Base-by-base conservation (phyloP, 2,888 invertebrate genomes). In the Fragum fragum region DNA sequence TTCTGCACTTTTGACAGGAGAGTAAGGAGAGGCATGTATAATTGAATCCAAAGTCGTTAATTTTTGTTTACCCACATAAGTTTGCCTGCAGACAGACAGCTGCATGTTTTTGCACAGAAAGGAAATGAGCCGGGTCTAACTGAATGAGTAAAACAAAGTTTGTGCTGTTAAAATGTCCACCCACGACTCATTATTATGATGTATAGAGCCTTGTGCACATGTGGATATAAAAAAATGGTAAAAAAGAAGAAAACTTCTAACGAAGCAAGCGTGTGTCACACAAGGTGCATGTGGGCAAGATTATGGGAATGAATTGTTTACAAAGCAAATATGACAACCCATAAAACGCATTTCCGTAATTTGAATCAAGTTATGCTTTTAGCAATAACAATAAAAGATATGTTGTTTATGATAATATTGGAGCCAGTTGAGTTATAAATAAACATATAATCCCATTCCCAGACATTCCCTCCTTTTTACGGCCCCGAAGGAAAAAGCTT, bases 81-180 rank as follows among this genome's bases (percentile, higher is more conserved):
- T 57, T 32, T 21, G 16, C 63, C 14, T 14, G 23, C 36, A 32
- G 63, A 32, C 63, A 32, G n/a, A 63, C 63, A 63, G 63, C 36
- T 63, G 63, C 63, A 63, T 18, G n/a, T 63, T 32, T 63, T 9
- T 36, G 36, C n/a, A 36, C 36, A 36, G 63, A 63, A 63, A 29
- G 63, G 63, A 63, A 63, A 36, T 63, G 63, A 63, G 63, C 36
- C 57, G n/a, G 14, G 6, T 23, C 26, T 26, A 23, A 26, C 21
- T 57, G 57, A 57, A 57, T 57, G 57, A 23, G 11, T 57, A 57
- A 57, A 57, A 57, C 57, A 57, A 47, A 47, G 47, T 47, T 47
- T 47, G 47, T 16, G 47, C 47, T 47, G 47, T 47, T 47, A 47
- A 47, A 47, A 47, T 47, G 47, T 47, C 47, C 47, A 47, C 47